Evolutionary conservation across 2,888 invertebrate species (phyloP), one percentile per base, ranked within the genome.

Genomic region (Galeopsomyia nigrocyanea): DNA sequence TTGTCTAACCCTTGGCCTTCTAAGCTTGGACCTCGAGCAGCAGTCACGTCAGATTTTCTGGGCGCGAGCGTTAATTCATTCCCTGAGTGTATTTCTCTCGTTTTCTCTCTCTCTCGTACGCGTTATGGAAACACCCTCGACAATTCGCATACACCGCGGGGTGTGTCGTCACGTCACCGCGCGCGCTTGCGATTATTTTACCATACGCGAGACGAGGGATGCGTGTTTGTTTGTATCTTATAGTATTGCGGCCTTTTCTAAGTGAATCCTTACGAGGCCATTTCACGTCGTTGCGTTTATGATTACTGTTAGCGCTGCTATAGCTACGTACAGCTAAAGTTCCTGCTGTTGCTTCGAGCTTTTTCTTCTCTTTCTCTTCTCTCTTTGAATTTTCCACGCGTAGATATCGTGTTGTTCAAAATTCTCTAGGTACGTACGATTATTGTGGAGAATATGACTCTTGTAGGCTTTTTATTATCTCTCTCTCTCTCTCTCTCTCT

Each of bases 41-140:
- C 77, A 80, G 82, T 81, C 81, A 80, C 81, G 80, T 81, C 79
- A 79, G 79, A 81, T 81, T 80, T 80, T 76, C 75, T 75, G 66
- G 21, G 60, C 78, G 75, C 76, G 77, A 76, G 78, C 79, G 81
- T 81, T 82, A 81, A 82, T 82, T 81, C 80, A 80, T 82, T 81
- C 79, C 76, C 75, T 5, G 73, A 73, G 67, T 61, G 57, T 65
- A 51, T 63, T 39, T 58, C 64, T 57, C 56, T 69, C 55, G 21
- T 22, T 7, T 51, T 68, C 57, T 57, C 19, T 14, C 21, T n/a
- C 57, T 57, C 21, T 10, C 26, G 13, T 22, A 9, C 21, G 16
- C 26, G 26, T 22, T 2, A 39, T 21, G 63, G 57, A 63, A 57
- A 63, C 16, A 63, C 69, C 70, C 71, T 65, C 57, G 60, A 67